Percentiles rank a stretch among this genome's conserved stretches.
Evolutionary conservation across 2,113 vertebrate species (phyloP).

Genomic region (Zosterops lateralis): DNA sequence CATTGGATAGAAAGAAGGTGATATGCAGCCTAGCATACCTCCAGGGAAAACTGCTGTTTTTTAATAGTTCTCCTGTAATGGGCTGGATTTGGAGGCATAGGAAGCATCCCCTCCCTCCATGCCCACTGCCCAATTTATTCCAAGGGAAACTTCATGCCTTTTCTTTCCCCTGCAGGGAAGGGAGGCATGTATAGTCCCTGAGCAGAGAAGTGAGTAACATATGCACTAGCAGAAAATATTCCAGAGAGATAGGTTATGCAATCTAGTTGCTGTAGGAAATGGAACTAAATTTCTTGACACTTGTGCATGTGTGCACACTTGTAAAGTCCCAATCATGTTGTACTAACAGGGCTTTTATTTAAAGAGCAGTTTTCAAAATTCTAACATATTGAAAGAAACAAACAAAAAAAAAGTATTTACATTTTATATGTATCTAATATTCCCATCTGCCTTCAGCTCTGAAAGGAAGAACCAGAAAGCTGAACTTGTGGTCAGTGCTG

Average conservation of each 20-base stretch:
- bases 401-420: not conserved
- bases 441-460: not conserved
- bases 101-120: not conserved
- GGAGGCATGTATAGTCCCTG: not conserved
- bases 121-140: not conserved
- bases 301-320: not conserved
- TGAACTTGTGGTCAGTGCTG: not conserved
- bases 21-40: not conserved
- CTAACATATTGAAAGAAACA: not conserved
- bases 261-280: not conserved
- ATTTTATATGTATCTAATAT: not conserved
- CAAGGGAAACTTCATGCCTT: not conserved
- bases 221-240: not conserved
- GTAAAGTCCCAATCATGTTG: not conserved
- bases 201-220: not conserved
- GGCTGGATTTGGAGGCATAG: not conserved
- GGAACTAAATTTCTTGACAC: not conserved
- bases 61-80: not conserved
- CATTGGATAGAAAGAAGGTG: not conserved
- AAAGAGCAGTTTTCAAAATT: not conserved
- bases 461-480: not conserved
- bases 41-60: not conserved
- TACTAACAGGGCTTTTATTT: not conserved
- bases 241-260: not conserved
- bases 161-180: not conserved